phyloP scores from a whole-genome alignment of 1,140 invertebrate genomes.

The Physella acuta region DNA sequence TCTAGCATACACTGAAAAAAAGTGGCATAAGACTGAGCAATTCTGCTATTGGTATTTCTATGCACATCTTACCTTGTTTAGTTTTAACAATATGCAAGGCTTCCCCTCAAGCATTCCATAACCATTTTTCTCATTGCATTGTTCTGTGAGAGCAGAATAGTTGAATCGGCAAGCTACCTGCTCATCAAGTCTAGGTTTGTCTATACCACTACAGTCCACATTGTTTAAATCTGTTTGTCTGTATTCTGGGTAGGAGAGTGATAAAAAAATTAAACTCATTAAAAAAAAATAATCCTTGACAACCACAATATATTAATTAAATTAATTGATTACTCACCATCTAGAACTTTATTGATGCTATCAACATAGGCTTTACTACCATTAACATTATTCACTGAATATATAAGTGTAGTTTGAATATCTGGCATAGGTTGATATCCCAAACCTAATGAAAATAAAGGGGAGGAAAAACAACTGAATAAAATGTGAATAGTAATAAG shows the following conservation, averaged over 20 bases:
- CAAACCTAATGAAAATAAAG: constrained; percentile 61
- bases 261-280: not conserved
- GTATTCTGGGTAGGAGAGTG: no score
- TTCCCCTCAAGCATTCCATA: constrained; percentile 49
- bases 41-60: no score
- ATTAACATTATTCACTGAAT: constrained; percentile 67
- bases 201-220: not conserved
- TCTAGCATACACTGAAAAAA: not conserved
- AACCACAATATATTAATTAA: not conserved
- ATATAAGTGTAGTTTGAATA: constrained; percentile 90
- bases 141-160: constrained; percentile 19
- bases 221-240: not conserved
- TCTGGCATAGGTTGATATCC: constrained; percentile 93
- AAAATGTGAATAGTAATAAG: no score
- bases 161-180: constrained; percentile 39
- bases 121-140: constrained; percentile 50
- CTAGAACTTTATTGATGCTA: constrained; percentile 46
- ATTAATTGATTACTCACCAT: constrained; percentile 40
- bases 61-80: constrained; percentile 54
- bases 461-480: no score
- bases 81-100: constrained; percentile 52
- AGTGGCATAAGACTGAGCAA: not conserved
- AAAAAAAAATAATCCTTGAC: not conserved
- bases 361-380: constrained; percentile 46
- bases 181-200: not conserved